These are phyloP conservation scores for Seira musarum DNA, from an alignment of 2,888 invertebrate species.

Conservation along the genomic window DNA sequence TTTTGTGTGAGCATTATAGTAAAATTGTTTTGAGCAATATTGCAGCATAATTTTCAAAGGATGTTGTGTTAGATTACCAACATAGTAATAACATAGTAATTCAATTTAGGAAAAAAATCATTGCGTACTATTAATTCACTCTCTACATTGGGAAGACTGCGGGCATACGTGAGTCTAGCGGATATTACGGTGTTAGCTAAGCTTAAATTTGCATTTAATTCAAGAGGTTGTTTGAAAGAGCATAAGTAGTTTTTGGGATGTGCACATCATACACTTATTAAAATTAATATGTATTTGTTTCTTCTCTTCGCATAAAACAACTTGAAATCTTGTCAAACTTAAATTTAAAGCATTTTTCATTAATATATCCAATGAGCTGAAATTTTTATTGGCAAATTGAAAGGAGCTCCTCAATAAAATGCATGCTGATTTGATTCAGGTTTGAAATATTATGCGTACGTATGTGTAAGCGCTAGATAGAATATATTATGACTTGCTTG, in stretches of 20 bases:
- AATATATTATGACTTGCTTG: no score
- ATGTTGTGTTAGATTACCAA: constrained; percentile 24
- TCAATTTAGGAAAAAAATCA: constrained; percentile 43
- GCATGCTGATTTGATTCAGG: no score
- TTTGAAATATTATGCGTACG: no score
- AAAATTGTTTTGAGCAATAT: background rate
- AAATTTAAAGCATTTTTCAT: constrained; percentile 15
- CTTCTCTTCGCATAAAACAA: constrained; percentile 24
- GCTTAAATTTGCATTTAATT: background rate
- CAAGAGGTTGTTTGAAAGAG: no score
- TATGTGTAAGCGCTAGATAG: no score
- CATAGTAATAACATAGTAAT: constrained; percentile 38
- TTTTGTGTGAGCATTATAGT: background rate
- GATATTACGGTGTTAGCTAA: constrained; percentile 6
- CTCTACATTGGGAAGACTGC: background rate
- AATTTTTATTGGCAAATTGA: no score
- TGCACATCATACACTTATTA: constrained; percentile 21
- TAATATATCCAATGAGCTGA: no score
- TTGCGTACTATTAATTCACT: constrained; percentile 12
- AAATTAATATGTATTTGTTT: constrained; percentile 45
- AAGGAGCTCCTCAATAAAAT: no score
- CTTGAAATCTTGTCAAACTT: constrained; percentile 48
- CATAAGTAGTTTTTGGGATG: no score
- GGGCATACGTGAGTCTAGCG: background rate
- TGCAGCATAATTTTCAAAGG: constrained; percentile 30